Evolutionary conservation across 2,888 invertebrate genomes (phyloP), one percentile per base, ranked within the genome.

Genomic region (Chymomyza fuscimana): DNA sequence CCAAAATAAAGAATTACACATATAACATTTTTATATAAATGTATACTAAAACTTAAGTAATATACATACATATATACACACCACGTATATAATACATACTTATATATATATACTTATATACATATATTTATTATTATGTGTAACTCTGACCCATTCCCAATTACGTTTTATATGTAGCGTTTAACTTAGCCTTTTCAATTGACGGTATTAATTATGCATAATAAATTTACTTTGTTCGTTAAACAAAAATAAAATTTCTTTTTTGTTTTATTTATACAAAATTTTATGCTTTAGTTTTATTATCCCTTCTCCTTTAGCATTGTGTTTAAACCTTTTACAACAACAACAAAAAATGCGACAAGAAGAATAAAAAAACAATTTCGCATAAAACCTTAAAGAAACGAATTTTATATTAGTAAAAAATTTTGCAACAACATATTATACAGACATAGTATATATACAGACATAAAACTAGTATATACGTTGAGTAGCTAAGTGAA

Each of bases 381-480:
- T 69, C 73, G 72, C 69, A 73, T n/a, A 72, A 79, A 89, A 88
- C 87, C 82, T 87, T 85, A 87, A 87, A 82, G 88, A 89, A 91
- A 91, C 91, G 91, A 91, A 91, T 91, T 91, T 91, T 91, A 81
- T 91, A 91, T 89, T 91, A 91, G 91, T 80, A 82, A 89, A 89
- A 80, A 81, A 86, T 86, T 89, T 89, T 89, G 88, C 84, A 86
- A 79, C 70, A 84, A 82, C 77, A 78, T 46, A 75, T 70, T 74
- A 79, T 75, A 78, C 73, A 67, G 22, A 65, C 12, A 22, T 22
- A 56, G 19, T 70, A 68, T 65, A 70, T 69, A 58, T 22, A 25
- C 25, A 25, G 25, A 65, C 51, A 51, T 46, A 19, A 5, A 61
- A 25, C 22, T 54, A 61, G 36, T 32, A 56, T 46, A 65, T 46